Conservation (phyloP, 2,888 invertebrate species). For the Anoncus sp. region DNA sequence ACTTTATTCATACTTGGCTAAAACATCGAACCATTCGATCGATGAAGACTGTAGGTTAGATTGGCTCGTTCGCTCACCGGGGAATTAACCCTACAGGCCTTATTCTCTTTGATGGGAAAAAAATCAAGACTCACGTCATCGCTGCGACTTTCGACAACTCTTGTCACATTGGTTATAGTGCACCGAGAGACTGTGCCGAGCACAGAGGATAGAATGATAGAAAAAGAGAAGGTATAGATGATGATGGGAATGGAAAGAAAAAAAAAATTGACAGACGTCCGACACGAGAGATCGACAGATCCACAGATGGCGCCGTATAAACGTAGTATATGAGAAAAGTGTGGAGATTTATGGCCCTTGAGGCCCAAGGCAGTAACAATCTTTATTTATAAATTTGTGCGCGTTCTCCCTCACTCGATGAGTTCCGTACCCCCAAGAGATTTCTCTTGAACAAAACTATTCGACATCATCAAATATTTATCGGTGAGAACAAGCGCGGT, state of each 20-base stretch:
- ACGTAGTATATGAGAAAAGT: conserved; percentile 54
- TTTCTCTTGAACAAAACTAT: conserved; percentile 64
- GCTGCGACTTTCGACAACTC: conserved; percentile 23
- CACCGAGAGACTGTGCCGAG: conserved; percentile 1
- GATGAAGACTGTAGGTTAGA: conserved; percentile 6
- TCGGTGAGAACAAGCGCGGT: conserved; percentile 41
- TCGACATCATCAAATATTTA: conserved; percentile 62
- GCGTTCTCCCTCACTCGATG: conserved; percentile 36
- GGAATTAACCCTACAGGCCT: not conserved
- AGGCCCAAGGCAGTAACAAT: conserved; percentile 55
- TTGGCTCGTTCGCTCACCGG: no score
- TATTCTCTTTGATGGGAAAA: conserved; percentile 6
- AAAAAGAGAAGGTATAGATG: conserved; percentile 5
- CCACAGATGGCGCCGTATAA: conserved; percentile 59
- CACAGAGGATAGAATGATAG: conserved; percentile 15
- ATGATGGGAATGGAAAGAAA: conserved; percentile 1
- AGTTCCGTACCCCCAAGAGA: conserved; percentile 41
- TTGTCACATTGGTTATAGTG: conserved; percentile 50
- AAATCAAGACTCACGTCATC: conserved; percentile 16
- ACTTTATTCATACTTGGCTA: no score
- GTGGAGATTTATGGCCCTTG: conserved; percentile 57
- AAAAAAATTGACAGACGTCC: conserved; percentile 60
- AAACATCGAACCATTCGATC: not conserved
- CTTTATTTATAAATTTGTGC: conserved; percentile 63
- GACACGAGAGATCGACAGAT: conserved; percentile 49